These are phyloP conservation scores for Lordiphosa stackelbergi DNA, from an alignment of 1,140 invertebrate genomes.

Conservation along the genomic window DNA sequence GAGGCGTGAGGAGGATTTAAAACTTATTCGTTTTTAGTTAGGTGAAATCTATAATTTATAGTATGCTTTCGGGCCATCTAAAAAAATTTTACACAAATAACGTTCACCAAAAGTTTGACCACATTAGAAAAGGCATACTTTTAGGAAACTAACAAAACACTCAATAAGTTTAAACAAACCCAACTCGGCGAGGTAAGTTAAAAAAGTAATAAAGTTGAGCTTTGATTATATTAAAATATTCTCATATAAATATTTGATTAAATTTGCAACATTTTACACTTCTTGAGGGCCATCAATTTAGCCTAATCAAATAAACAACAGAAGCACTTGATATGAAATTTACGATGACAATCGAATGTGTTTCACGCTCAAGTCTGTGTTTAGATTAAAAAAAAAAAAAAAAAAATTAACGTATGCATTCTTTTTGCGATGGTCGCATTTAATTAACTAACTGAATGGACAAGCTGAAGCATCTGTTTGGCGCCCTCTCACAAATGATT, in stretches of 20 bases:
- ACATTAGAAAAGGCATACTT: too few species aligned
- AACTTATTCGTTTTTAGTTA: too few species aligned
- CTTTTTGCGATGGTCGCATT: constrained; percentile 36
- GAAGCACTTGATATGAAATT: constrained; percentile 23
- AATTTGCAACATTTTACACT: constrained; percentile 1
- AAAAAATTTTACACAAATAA: too few species aligned
- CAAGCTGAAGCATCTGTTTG: constrained; percentile 22
- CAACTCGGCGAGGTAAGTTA: too few species aligned
- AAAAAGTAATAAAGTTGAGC: background rate
- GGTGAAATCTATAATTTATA: too few species aligned
- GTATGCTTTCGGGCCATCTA: too few species aligned
- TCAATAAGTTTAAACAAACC: too few species aligned
- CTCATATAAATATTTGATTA: background rate
- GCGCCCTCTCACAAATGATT: constrained; percentile 30
- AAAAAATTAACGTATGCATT: constrained; percentile 23
- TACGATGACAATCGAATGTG: constrained; percentile 33
- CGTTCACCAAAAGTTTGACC: too few species aligned
- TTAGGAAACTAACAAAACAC: too few species aligned
- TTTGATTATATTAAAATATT: background rate
- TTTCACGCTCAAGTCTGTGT: constrained; percentile 19
- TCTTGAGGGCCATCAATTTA: constrained; percentile 5
- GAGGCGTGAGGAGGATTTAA: too few species aligned
- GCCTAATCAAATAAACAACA: constrained; percentile 7
- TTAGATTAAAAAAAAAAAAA: background rate
- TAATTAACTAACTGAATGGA: constrained; percentile 43